These are phyloP conservation scores for Philhelius pedissequus DNA, from an alignment of 2,888 invertebrate species.

Conservation along the genomic window DNA sequence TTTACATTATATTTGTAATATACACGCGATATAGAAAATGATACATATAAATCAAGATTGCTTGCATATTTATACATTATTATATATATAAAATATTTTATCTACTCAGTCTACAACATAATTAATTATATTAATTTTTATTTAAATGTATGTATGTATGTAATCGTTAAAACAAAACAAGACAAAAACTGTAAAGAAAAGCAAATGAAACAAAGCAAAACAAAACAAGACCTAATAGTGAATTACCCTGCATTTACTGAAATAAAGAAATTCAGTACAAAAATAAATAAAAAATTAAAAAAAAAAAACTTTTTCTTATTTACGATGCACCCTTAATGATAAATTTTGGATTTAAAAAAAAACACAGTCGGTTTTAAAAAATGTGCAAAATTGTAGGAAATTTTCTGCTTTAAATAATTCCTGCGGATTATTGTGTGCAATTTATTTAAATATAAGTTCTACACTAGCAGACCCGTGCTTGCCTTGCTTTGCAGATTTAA, in stretches of 20 bases:
- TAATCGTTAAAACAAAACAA: conserved; percentile 44
- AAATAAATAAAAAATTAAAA: conserved; percentile 74
- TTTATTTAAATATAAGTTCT: no score
- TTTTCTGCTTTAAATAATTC: no score
- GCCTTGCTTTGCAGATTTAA: no score
- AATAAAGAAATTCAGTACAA: conserved; percentile 78
- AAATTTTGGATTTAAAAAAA: no score
- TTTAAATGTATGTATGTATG: conserved; percentile 51
- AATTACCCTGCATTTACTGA: conserved; percentile 77
- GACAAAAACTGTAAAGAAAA: neutral
- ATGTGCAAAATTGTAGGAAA: no score
- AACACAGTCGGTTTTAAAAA: no score
- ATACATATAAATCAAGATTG: conserved; percentile 25
- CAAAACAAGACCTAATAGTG: conserved; percentile 69
- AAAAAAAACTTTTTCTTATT: no score
- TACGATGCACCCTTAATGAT: no score
- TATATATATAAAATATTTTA: neutral
- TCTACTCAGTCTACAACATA: conserved; percentile 44
- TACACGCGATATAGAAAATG: conserved; percentile 3
- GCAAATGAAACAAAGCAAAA: conserved; percentile 37
- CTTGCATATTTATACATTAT: conserved; percentile 1
- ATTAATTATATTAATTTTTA: conserved; percentile 48
- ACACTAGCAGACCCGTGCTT: no score
- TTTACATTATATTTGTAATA: neutral
- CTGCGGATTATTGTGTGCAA: no score